Base-by-base conservation (phyloP, 2,888 invertebrate species). In the Drosophila sordidapex region DNA sequence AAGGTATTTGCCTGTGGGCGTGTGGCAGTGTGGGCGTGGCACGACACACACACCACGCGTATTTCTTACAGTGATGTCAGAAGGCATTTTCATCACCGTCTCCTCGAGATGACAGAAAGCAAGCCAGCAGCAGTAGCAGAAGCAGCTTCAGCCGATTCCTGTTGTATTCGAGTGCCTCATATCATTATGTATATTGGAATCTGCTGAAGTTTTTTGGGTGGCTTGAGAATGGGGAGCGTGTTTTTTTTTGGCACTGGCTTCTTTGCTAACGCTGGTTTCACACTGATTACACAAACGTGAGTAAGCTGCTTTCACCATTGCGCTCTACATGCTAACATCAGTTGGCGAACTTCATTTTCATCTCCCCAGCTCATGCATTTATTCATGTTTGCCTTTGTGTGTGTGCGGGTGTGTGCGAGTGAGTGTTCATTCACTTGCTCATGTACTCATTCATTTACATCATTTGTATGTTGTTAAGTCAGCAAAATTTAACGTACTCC, bases 201-300 rank as follows among this genome's bases (percentile, higher is more conserved):
- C 60, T 63, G 63, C 29, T 29, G 43, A 61, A 46, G 57, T 29
- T 56, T 53, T 53, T 33, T 35, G 21, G 35, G 53, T 25, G 35
- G 15, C 21, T 21, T 33, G 33, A 6, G 27, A 11, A 13, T 57
- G 49, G 11, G 31, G 36, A n/a, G n/a, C 6, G 33, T 10, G 15
- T 29, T 25, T 38, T 25, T 38, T 63, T 70, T 56, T 18, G 67
- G 71, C 13, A 68, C 73, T 78, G 54, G 58, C 54, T 69, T 58
- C 38, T 13, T 58, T 65, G 63, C 80, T 70, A 76, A 76, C 67
- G 76, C 79, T 82, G 82, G 89, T 84, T 85, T 89, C 89, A 77
- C 90, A 87, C 89, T 91, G 91, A 90, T 90, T 91, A 87, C 91
- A 90, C 83, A 91, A 90, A 91, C 90, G 89, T 91, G 90, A 91